A percentile compares a stretch with the other conserved stretches of the same genome.
Conservation (phyloP, 2,113 vertebrate species). For the Misgurnus mizolepis region DNA sequence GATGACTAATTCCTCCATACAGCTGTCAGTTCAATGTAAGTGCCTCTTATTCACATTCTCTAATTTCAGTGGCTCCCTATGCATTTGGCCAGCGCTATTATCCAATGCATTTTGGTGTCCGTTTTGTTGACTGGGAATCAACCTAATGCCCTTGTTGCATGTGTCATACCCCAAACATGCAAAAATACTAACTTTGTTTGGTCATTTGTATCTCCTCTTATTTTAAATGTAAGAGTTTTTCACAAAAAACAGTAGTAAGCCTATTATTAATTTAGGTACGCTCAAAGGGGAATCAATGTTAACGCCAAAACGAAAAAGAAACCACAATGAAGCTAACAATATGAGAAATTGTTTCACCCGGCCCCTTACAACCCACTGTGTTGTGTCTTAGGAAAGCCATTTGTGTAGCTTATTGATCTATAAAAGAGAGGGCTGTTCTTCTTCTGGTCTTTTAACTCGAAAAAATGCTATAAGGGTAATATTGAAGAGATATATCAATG, state of each 20-base stretch:
- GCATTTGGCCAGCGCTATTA: background rate
- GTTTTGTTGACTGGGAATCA: background rate
- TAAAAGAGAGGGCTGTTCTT: background rate
- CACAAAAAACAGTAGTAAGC: background rate
- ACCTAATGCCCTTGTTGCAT: background rate
- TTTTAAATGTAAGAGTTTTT: background rate
- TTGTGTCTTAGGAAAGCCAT: background rate
- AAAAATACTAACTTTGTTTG: background rate
- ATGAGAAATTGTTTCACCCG: background rate
- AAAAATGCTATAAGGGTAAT: conserved; percentile 14
- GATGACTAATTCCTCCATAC: conserved; percentile 91
- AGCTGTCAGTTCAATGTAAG: conserved; percentile 94
- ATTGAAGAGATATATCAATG: conserved; percentile 36
- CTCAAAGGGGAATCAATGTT: background rate
- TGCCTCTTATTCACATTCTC: conserved; percentile 41
- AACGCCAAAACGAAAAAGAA: background rate
- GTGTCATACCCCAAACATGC: background rate
- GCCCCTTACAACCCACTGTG: too few species aligned
- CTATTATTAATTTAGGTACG: conserved; percentile 3
- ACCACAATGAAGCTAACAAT: background rate
- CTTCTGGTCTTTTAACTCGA: conserved; percentile 16
- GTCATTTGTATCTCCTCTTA: conserved; percentile 2
- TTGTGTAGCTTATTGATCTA: conserved; percentile 36
- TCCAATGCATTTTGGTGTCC: background rate
- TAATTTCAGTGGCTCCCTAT: background rate